These are phyloP conservation scores for Dichetophora obliterata DNA, from an alignment of 2,888 invertebrate genomes.

Conservation along the genomic window DNA sequence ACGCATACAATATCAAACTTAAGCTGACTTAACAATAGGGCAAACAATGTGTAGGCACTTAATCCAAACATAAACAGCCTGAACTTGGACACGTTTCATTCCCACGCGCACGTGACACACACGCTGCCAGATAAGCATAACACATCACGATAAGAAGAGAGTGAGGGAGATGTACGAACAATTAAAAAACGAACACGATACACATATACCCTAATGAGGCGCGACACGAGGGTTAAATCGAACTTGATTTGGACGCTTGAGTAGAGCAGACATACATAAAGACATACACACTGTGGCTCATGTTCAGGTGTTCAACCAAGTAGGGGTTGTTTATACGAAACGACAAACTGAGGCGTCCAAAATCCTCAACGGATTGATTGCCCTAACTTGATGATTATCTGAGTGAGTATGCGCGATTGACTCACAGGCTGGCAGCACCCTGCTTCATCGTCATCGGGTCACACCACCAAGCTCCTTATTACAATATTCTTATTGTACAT, in stretches of 20 bases:
- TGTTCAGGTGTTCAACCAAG: background rate
- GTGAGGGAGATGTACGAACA: background rate
- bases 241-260: background rate
- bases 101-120: constrained; percentile 48
- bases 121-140: constrained; percentile 11
- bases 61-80: constrained; percentile 1
- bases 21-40: background rate
- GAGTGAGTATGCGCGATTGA: too few species aligned
- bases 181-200: background rate
- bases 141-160: background rate
- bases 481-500: too few species aligned
- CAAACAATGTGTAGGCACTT: constrained; percentile 10
- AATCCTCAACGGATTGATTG: background rate
- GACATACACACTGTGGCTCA: background rate
- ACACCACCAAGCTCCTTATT: background rate
- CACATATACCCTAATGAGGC: constrained; percentile 10
- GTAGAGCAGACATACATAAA: too few species aligned
- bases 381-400: background rate
- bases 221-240: background rate
- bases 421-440: too few species aligned
- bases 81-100: constrained; percentile 35
- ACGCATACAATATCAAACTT: background rate
- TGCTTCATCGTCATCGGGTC: too few species aligned
- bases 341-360: too few species aligned
- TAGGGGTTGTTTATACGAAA: background rate